A percentile compares a stretch with the other conserved stretches of the same genome.
phyloP scores from a whole-genome alignment of 2,113 vertebrate genomes.

The Pterophyllum scalare region DNA sequence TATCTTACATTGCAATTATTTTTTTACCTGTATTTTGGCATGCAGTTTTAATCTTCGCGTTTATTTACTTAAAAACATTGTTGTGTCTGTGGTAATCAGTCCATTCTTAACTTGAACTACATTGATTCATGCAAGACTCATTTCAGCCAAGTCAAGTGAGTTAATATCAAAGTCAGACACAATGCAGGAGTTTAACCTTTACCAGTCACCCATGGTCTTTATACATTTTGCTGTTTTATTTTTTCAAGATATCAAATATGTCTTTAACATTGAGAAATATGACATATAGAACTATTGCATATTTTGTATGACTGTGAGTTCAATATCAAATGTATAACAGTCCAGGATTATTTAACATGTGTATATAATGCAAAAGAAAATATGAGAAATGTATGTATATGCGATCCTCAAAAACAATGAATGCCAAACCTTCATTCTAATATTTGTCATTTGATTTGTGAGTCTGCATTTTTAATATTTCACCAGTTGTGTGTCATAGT shows the following conservation, averaged over 20 bases:
- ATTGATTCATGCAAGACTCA: slow-evolving; percentile 44
- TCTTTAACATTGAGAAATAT: slow-evolving; percentile 56
- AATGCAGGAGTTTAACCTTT: slow-evolving; percentile 76
- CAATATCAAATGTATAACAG: slow-evolving; percentile 68
- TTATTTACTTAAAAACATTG: slow-evolving; percentile 75
- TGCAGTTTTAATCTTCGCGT: slow-evolving; percentile 85
- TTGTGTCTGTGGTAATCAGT: slow-evolving; percentile 83
- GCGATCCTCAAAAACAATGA: slow-evolving; percentile 71
- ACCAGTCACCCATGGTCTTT: slow-evolving; percentile 61
- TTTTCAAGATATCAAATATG: slow-evolving; percentile 57
- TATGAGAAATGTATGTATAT: slow-evolving; percentile 68
- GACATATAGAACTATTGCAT: slow-evolving; percentile 67
- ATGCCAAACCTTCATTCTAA: slow-evolving; percentile 75
- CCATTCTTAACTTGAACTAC: slow-evolving; percentile 82
- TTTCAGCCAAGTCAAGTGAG: slow-evolving; percentile 59
- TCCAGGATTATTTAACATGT: slow-evolving; percentile 57
- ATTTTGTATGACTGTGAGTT: slow-evolving; percentile 74
- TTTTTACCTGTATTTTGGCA: slow-evolving; percentile 86
- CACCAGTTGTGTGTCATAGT: not conserved
- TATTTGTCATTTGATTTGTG: slow-evolving; percentile 44
- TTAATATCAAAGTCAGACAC: slow-evolving; percentile 74
- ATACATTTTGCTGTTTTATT: slow-evolving; percentile 68
- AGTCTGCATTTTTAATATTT: not conserved
- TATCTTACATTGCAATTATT: slow-evolving; percentile 86
- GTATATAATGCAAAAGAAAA: slow-evolving; percentile 60